Conservation (phyloP, 2,113 vertebrate species). For the Capricornis sumatraensis region DNA sequence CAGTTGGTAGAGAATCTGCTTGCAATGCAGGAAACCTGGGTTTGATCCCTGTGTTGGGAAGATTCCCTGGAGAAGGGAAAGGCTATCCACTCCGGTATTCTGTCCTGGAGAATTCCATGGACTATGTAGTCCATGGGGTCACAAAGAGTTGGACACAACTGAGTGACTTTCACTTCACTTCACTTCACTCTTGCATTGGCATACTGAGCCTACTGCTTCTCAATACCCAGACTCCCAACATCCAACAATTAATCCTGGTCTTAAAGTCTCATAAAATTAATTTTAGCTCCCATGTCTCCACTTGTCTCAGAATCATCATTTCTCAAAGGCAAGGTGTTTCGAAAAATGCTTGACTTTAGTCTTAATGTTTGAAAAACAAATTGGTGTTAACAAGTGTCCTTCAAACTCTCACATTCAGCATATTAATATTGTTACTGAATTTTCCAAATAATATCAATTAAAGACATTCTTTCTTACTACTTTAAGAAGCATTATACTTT, state of each 20-base stretch:
- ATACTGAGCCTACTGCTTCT: background rate
- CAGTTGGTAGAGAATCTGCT: background rate
- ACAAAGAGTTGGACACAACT: fast-evolving
- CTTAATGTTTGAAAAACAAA: background rate
- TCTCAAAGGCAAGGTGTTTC: background rate
- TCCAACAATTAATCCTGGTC: background rate
- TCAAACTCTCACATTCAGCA: background rate
- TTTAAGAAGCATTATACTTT: background rate
- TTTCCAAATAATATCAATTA: background rate
- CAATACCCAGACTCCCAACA: background rate
- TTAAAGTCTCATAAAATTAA: conserved; percentile 8
- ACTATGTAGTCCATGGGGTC: background rate
- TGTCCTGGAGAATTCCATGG: background rate
- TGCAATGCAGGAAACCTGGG: background rate
- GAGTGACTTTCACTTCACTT: background rate
- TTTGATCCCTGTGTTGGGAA: background rate
- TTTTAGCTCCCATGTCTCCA: background rate
- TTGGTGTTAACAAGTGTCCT: background rate
- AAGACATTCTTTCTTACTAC: background rate
- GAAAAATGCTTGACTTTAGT: background rate
- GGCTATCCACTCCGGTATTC: background rate
- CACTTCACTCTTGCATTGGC: background rate
- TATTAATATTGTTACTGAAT: conserved; percentile 12
- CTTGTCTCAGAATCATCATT: background rate
- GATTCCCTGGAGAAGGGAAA: background rate